These are phyloP conservation scores for Merluccius polli DNA, from an alignment of 2,797 vertebrate species.

Conservation along the genomic window DNA sequence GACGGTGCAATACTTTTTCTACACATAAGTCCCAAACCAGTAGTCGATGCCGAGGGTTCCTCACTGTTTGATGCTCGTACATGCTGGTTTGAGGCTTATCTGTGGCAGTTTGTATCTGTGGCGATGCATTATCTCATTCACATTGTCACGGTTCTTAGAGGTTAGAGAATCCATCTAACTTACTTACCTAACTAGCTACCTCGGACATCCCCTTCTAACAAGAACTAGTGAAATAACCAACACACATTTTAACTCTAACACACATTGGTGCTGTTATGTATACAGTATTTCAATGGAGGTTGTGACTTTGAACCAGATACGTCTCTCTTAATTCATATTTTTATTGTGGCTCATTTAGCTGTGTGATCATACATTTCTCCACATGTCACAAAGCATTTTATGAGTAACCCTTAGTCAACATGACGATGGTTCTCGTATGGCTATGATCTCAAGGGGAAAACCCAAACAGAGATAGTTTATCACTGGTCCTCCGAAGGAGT, in stretches of 20 bases:
- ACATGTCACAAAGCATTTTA: neutral
- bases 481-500: slow-evolving; percentile 14
- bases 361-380: neutral
- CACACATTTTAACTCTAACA: slow-evolving; percentile 34
- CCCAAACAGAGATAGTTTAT: slow-evolving; percentile 15
- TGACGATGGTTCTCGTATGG: slow-evolving; percentile 13
- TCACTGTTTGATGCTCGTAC: neutral
- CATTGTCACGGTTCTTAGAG: neutral
- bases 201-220: slow-evolving; percentile 24
- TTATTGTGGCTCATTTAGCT: neutral
- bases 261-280: neutral
- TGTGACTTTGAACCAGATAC: neutral
- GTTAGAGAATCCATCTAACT: neutral
- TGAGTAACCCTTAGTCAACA: slow-evolving; percentile 11
- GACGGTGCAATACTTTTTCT: neutral
- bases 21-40: neutral
- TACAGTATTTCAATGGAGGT: neutral
- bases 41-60: neutral
- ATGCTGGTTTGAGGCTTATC: slow-evolving; percentile 30
- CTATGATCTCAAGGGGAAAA: slow-evolving; percentile 25
- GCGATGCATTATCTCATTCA: neutral
- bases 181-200: slow-evolving; percentile 14
- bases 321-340: neutral
- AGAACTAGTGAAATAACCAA: slow-evolving; percentile 20
- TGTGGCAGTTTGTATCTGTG: slow-evolving; percentile 18